Base-by-base conservation (phyloP, 1,140 invertebrate genomes). In the Drosophila sturtevanti region DNA sequence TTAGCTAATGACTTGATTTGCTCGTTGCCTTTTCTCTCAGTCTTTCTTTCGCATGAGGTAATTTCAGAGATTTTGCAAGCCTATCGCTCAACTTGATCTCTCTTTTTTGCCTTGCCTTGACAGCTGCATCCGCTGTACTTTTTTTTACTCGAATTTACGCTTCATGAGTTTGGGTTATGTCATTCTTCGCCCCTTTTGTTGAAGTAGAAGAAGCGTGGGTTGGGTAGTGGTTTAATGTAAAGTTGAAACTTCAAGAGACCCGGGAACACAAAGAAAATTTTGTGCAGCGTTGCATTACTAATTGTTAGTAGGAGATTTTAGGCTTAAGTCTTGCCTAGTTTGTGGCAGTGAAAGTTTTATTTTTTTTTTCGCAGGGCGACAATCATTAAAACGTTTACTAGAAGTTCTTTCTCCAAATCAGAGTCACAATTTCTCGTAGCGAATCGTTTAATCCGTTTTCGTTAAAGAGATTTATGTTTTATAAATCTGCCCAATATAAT, bases 201-300 rank as follows among this genome's bases (percentile, higher is more conserved):
- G 14, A 44, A 18, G 41, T 21, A 48, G 16, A 71, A 11, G 62
- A 18, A 18, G 48, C 38, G 78, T 48, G 51, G 60, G 65, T 22
- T 48, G 51, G 60, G 65, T 22, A 51, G 18, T 56, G 18, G 9
- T 51, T 31, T 59, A 59, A 27, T 54, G 27, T 18, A 18, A 14
- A 18, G 14, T 87, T 87, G 89, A 87, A 82, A 38, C 31, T 22
- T 35, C 62, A 51, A 61, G 38, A 35, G 58, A 21, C 10, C 54
- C 41, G 59, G 35, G 52, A 24, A 68, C 48, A 12, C 34, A 73
- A 58, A 80, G 80, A 80, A 89, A 89, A 73, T 78, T 61, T 68
- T 89, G 84, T 72, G 84, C 84, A 89, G 67, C 68, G 79, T 89
- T 89, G 84, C 84, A 89, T 89, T 89, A 85, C 84, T 69, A 89